These are phyloP conservation scores for Pelvicachromis taeniatus DNA, from an alignment of 2,113 vertebrate species.

Conservation along the genomic window DNA sequence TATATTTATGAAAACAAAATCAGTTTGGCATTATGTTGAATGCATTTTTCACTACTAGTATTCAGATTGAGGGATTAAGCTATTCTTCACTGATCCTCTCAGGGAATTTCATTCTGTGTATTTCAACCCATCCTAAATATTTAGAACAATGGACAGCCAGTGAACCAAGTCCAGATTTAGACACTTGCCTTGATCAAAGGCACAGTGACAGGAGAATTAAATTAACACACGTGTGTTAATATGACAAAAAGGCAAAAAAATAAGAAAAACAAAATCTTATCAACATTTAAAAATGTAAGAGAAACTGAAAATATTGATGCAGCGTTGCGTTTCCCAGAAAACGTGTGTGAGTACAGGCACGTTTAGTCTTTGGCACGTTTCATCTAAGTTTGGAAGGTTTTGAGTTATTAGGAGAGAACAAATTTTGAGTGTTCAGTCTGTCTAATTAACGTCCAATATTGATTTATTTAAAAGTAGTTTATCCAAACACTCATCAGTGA, in stretches of 20 bases:
- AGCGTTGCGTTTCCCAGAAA: accelerated
- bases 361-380: background rate
- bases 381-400: accelerated
- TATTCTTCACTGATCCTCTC: background rate
- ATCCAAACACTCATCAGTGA: background rate
- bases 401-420: background rate
- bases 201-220: background rate
- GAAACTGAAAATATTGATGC: accelerated
- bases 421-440: background rate
- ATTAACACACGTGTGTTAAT: background rate
- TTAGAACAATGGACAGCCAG: accelerated
- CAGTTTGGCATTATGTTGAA: background rate
- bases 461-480: background rate
- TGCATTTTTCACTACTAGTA: background rate
- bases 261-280: background rate
- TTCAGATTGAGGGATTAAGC: background rate
- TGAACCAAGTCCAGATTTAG: background rate
- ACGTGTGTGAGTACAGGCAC: accelerated
- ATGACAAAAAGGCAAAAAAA: background rate
- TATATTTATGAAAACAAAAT: background rate
- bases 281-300: background rate
- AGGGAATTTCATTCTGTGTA: background rate
- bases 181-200: background rate
- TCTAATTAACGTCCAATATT: background rate
- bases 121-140: background rate